Conservation (phyloP, 2,888 invertebrate genomes). For the Idaea biselata region DNA sequence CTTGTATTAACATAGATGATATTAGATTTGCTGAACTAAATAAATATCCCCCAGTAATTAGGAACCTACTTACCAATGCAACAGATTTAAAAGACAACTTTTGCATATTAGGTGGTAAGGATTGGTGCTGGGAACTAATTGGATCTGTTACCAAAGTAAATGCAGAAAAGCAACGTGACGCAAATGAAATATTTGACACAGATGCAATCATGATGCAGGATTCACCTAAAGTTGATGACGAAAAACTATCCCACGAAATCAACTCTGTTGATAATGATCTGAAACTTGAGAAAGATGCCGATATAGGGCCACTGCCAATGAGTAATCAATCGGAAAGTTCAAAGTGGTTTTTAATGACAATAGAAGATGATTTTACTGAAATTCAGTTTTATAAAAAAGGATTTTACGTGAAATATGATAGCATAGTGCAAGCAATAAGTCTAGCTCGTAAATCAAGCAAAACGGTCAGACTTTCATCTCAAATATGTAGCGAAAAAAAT, state of each 20-base stretch:
- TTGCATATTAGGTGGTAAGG: conserved; percentile 65
- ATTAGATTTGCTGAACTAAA: conserved; percentile 56
- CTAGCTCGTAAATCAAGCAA: conserved; percentile 67
- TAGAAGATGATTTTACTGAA: conserved; percentile 78
- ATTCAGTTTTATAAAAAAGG: conserved; percentile 73
- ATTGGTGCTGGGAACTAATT: conserved; percentile 67
- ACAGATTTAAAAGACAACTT: conserved; percentile 57
- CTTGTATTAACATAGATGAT: conserved; percentile 60
- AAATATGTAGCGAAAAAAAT: conserved; percentile 43
- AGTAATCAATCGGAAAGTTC: conserved; percentile 38
- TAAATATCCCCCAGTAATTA: conserved; percentile 63
- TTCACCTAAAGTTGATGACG: conserved; percentile 5
- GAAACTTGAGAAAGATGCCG: conserved; percentile 13
- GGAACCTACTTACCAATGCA: conserved; percentile 58
- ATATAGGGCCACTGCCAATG: conserved; percentile 11
- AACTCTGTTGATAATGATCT: background rate
- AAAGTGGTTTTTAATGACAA: conserved; percentile 79
- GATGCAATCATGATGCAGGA: conserved; percentile 3
- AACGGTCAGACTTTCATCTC: conserved; percentile 72
- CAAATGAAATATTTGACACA: conserved; percentile 3
- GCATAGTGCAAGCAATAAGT: conserved; percentile 70
- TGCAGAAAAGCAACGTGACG: conserved; percentile 11
- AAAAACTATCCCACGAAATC: conserved; percentile 3
- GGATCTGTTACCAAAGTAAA: conserved; percentile 59
- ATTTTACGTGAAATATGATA: conserved; percentile 77